Percentiles rank a stretch among this genome's conserved stretches.
Conservation (phyloP, 2,113 vertebrate genomes). For the Dipodomys stephensi region DNA sequence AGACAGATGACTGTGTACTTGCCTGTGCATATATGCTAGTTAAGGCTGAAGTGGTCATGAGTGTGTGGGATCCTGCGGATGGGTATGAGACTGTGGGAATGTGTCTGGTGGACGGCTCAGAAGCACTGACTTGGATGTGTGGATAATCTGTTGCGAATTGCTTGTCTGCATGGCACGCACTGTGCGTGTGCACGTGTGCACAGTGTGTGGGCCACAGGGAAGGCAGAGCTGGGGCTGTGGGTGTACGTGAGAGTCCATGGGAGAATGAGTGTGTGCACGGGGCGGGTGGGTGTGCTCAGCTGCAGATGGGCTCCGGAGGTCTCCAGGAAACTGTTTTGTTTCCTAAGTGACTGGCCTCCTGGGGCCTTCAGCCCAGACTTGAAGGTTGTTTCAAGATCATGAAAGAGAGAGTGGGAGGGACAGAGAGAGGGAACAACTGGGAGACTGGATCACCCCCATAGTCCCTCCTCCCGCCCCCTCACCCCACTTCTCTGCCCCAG, state of each 20-base stretch:
- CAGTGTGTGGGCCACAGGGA: not conserved
- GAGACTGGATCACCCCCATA: not conserved
- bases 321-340: slow-evolving; percentile 81
- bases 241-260: slow-evolving; percentile 62
- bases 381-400: slow-evolving; percentile 84
- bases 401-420: slow-evolving; percentile 55
- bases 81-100: not conserved
- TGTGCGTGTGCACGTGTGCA: not conserved
- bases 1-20: not conserved
- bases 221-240: slow-evolving; percentile 2
- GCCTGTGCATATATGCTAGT: not conserved
- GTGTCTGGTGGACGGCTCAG: not conserved
- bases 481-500: slow-evolving; percentile 39
- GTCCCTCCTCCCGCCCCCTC: not conserved
- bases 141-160: too few relatives aligned
- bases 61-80: not conserved
- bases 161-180: not conserved
- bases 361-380: slow-evolving; percentile 78
- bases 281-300: slow-evolving; percentile 9
- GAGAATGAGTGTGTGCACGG: slow-evolving; percentile 1
- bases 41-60: fast-evolving
- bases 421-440: not conserved
- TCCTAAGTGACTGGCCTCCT: slow-evolving; percentile 82
- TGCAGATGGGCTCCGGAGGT: slow-evolving; percentile 72
- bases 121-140: not conserved